Conservation (phyloP, 2,888 invertebrate genomes). For the Ctenicera cuprea region DNA sequence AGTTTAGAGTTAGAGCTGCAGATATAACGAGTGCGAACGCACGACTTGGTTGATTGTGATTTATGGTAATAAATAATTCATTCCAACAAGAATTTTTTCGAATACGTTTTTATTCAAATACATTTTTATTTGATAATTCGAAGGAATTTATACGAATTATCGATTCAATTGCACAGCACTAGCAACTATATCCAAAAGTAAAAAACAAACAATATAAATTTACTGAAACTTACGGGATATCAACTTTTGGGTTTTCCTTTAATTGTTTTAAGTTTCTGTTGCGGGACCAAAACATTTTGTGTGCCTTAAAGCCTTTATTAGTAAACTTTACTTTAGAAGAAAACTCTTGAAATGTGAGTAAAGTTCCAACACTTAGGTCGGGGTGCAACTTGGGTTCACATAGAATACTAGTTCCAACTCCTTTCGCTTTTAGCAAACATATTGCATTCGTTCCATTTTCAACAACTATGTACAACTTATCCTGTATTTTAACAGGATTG, state of each 20-base stretch:
- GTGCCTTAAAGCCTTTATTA: constrained; percentile 75
- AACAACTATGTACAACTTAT: constrained; percentile 66
- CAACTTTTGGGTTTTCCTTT: constrained; percentile 50
- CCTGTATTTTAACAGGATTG: constrained; percentile 67
- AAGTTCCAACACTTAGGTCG: constrained; percentile 76
- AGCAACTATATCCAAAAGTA: too few species aligned
- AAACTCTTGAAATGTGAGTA: constrained; percentile 77
- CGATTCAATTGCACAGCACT: too few species aligned
- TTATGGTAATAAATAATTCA: too few species aligned
- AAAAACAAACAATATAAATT: too few species aligned
- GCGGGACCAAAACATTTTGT: constrained; percentile 74
- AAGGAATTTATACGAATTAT: too few species aligned
- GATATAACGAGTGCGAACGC: too few species aligned
- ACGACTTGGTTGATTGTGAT: too few species aligned
- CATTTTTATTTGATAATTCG: too few species aligned
- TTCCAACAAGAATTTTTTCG: too few species aligned
- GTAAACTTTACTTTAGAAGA: constrained; percentile 72
- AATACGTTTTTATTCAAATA: too few species aligned
- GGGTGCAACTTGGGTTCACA: constrained; percentile 78
- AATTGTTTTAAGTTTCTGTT: constrained; percentile 60
- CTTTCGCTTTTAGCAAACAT: constrained; percentile 76
- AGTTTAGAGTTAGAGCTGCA: too few species aligned
- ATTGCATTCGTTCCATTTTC: constrained; percentile 70
- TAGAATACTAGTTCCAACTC: constrained; percentile 80
- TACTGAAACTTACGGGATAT: constrained; percentile 33